Conservation (phyloP, 2,888 invertebrate species). For the Drosophila mettleri region DNA sequence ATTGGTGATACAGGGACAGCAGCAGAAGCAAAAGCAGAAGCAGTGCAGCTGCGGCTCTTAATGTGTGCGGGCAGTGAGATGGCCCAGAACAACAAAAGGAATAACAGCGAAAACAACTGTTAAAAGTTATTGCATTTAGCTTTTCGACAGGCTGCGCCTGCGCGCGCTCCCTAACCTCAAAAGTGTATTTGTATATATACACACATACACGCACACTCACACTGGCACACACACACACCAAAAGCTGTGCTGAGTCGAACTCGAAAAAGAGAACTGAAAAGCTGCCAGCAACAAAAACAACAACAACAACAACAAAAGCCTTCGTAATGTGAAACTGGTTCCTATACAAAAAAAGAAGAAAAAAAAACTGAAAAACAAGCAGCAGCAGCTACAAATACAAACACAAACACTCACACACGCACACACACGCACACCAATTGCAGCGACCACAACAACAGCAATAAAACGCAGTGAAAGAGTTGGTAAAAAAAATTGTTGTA, state of each 20-base stretch:
- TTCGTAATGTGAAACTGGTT: constrained; percentile 78
- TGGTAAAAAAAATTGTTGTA: constrained; percentile 36
- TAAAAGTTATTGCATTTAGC: constrained; percentile 34
- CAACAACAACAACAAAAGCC: constrained; percentile 59
- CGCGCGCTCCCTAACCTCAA: constrained; percentile 67
- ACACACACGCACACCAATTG: constrained; percentile 54
- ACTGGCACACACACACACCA: constrained; percentile 13
- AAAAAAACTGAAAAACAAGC: constrained; percentile 6
- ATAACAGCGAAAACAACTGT: constrained; percentile 29
- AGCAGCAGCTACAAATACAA: constrained; percentile 29
- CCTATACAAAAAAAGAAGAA: constrained; percentile 45
- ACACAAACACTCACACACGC: constrained; percentile 27
- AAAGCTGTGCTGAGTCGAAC: constrained; percentile 51
- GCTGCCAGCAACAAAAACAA: constrained; percentile 44
- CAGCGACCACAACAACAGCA: constrained; percentile 55
- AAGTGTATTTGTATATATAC: constrained; percentile 13
- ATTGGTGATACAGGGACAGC: constrained; percentile 56
- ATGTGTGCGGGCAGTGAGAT: constrained; percentile 34
- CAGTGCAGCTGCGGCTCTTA: constrained; percentile 32
- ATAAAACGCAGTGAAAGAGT: constrained; percentile 73
- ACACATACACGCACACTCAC: constrained; percentile 10
- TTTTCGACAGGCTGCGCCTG: constrained; percentile 66
- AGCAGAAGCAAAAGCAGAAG: background rate
- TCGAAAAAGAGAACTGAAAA: constrained; percentile 58
- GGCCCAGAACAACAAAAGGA: constrained; percentile 49